phyloP scores from a whole-genome alignment of 2,797 vertebrate species.

The Gadopsis marmoratus region DNA sequence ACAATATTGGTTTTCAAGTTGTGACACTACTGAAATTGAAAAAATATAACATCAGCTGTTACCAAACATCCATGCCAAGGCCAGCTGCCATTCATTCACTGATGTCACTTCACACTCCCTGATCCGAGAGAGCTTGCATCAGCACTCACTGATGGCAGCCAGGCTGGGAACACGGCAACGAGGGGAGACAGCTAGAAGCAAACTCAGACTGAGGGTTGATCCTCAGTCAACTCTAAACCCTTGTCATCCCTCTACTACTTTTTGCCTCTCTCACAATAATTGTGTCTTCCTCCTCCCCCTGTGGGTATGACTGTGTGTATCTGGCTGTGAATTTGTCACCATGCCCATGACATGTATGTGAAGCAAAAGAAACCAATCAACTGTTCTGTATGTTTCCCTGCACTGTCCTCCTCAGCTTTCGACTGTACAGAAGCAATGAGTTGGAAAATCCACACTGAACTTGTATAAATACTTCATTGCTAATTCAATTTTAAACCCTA shows the following conservation, averaged over 20 bases:
- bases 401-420: constrained; percentile 12
- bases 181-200: constrained; percentile 24
- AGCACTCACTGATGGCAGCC: constrained; percentile 43
- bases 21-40: constrained; percentile 14
- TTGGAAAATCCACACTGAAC: constrained; percentile 66
- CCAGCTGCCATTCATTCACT: constrained; percentile 51
- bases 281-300: not conserved
- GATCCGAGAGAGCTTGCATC: constrained; percentile 46
- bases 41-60: constrained; percentile 33
- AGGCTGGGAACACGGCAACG: constrained; percentile 13
- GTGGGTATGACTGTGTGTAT: constrained; percentile 11
- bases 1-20: constrained; percentile 17
- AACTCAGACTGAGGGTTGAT: constrained; percentile 32
- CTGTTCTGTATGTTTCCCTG: constrained; percentile 7
- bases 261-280: not conserved
- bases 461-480: constrained; percentile 77
- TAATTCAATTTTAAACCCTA: constrained; percentile 74
- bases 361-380: constrained; percentile 8
- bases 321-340: constrained; percentile 4
- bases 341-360: constrained; percentile 11
- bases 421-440: constrained; percentile 53
- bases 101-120: constrained; percentile 47
- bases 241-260: constrained; percentile 8
- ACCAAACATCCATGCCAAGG: constrained; percentile 22
- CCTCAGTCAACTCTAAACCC: constrained; percentile 26